Evolutionary conservation across 2,797 vertebrate genomes (phyloP).

Genomic region (Gymnothorax reevesii): DNA sequence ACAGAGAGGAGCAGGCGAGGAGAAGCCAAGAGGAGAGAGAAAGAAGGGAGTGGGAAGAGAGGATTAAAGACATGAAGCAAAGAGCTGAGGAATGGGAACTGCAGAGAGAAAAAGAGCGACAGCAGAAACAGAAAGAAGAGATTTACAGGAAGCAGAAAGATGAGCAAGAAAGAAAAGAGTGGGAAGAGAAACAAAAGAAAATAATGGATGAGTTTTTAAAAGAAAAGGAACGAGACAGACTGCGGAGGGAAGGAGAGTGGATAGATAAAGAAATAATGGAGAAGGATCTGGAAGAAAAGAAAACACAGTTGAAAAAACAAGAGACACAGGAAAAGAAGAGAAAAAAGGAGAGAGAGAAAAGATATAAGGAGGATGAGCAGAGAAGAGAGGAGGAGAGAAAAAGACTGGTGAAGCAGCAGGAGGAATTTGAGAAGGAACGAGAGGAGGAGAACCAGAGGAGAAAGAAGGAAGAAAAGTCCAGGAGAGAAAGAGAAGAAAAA

Average conservation of each 20-base stretch:
- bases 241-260: neutral
- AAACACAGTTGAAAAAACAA: neutral
- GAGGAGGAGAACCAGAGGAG: neutral
- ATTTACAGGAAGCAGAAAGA: neutral
- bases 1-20: neutral
- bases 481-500: neutral
- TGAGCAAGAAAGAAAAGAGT: neutral
- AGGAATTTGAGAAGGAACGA: neutral
- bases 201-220: neutral
- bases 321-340: neutral
- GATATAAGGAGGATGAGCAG: neutral
- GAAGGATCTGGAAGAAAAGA: neutral
- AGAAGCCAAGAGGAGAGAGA: neutral
- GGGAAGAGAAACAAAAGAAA: neutral
- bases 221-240: neutral
- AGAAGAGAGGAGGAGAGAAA: neutral
- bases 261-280: neutral
- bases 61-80: neutral
- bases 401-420: neutral
- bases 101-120: neutral
- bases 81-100: neutral
- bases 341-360: neutral
- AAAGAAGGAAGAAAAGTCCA: neutral
- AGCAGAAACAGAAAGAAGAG: conserved; percentile 2
- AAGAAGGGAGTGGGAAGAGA: neutral